Evolutionary conservation across 1,140 invertebrate species (phyloP).

Genomic region (Anastatus disparis): DNA sequence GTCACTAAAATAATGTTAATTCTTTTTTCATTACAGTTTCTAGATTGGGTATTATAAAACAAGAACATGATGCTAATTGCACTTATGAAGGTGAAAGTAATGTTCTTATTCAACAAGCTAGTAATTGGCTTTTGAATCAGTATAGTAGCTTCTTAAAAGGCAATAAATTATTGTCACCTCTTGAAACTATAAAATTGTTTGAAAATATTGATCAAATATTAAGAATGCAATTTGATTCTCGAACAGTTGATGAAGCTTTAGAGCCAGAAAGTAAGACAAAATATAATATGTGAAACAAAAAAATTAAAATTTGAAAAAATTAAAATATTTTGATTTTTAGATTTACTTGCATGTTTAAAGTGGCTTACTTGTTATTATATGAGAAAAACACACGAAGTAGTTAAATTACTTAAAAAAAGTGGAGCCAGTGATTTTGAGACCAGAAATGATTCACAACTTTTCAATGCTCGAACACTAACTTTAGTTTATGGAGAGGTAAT

Average conservation of each 20-base stretch:
- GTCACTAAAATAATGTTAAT: not conserved
- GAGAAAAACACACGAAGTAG: conserved; percentile 73
- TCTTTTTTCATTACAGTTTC: conserved; percentile 67
- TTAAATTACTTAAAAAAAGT: conserved; percentile 67
- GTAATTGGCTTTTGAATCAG: conserved; percentile 86
- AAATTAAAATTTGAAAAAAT: conserved; percentile 13
- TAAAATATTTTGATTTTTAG: conserved; percentile 65
- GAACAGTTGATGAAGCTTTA: conserved; percentile 61
- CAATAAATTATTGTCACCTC: conserved; percentile 67
- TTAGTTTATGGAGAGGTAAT: conserved; percentile 80
- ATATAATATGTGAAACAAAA: not conserved
- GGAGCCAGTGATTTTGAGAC: conserved; percentile 78
- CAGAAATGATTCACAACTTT: conserved; percentile 85
- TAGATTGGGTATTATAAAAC: conserved; percentile 83
- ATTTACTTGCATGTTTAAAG: conserved; percentile 78
- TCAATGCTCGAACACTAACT: conserved; percentile 79
- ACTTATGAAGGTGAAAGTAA: conserved; percentile 98
- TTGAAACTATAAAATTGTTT: conserved; percentile 74
- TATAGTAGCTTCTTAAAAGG: conserved; percentile 68
- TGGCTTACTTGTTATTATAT: conserved; percentile 88
- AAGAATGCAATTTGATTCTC: conserved; percentile 64
- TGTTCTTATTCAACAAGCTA: conserved; percentile 92
- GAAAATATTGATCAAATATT: conserved; percentile 67
- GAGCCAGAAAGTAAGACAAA: conserved; percentile 69
- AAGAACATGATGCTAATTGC: conserved; percentile 90